Percentiles rank a stretch among this genome's conserved stretches.
phyloP scores from a whole-genome alignment of 2,888 invertebrate species.

The Pammene aurita region DNA sequence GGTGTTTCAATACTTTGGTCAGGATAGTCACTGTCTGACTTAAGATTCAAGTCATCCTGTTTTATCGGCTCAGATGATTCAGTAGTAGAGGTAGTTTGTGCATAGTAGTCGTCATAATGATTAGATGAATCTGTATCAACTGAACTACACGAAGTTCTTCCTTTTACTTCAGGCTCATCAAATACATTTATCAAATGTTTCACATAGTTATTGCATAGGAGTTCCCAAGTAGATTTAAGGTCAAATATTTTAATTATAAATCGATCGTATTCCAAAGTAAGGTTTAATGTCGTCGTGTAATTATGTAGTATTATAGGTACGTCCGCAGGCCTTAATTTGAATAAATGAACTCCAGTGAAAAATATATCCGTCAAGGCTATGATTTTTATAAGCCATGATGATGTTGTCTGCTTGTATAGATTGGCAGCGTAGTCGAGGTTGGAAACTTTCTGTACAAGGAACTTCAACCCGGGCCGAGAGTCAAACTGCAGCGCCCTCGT shows the following conservation, averaged over 20 bases:
- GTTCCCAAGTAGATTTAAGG: constrained; percentile 85
- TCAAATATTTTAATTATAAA: constrained; percentile 85
- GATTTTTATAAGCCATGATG: constrained; percentile 94
- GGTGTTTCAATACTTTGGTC: constrained; percentile 56
- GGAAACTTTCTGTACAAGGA: constrained; percentile 96
- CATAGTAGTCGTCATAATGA: constrained; percentile 70
- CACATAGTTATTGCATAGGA: constrained; percentile 83
- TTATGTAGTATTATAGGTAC: constrained; percentile 85
- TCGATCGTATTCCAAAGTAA: constrained; percentile 81
- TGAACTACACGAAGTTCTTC: constrained; percentile 70
- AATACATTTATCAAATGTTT: constrained; percentile 74
- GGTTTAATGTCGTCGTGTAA: constrained; percentile 81
- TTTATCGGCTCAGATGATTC: constrained; percentile 46
- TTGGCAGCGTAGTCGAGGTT: constrained; percentile 93
- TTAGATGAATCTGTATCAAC: constrained; percentile 70
- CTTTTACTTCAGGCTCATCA: constrained; percentile 68
- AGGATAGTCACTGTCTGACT: constrained; percentile 44
- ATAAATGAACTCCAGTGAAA: constrained; percentile 87
- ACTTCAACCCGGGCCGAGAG: constrained; percentile 94
- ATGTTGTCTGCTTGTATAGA: constrained; percentile 95
- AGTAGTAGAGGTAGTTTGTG: constrained; percentile 51
- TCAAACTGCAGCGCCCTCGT: constrained; percentile 94
- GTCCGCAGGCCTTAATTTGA: constrained; percentile 84
- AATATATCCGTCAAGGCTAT: constrained; percentile 94
- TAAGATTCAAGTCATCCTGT: constrained; percentile 37